These are phyloP conservation scores for Coilia nasus DNA, from an alignment of 2,797 vertebrate genomes.

Conservation along the genomic window DNA sequence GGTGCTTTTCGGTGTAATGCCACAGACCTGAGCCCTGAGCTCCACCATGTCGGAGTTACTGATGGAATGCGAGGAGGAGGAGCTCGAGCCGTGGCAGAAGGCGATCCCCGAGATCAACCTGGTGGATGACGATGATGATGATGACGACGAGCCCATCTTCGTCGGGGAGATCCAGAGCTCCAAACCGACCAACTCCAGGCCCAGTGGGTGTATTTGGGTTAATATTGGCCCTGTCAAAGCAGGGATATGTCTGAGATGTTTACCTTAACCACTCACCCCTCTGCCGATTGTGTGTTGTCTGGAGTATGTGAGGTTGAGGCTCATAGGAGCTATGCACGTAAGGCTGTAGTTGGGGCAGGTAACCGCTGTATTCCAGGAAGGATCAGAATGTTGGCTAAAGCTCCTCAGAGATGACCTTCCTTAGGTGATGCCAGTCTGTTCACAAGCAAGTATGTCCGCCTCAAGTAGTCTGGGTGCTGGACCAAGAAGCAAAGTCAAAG, in stretches of 20 bases:
- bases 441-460: too few species aligned
- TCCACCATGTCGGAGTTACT: slow-evolving; percentile 84
- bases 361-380: too few species aligned
- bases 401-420: too few species aligned
- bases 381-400: too few species aligned
- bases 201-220: slow-evolving; percentile 39
- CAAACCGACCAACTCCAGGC: slow-evolving; percentile 71
- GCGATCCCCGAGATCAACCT: slow-evolving; percentile 75
- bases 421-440: too few species aligned
- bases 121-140: slow-evolving; percentile 77
- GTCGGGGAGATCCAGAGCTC: slow-evolving; percentile 82
- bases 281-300: not conserved
- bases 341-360: too few species aligned
- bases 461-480: too few species aligned
- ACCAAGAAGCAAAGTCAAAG: too few species aligned
- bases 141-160: slow-evolving; percentile 90
- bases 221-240: not conserved
- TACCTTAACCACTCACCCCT: not conserved
- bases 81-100: slow-evolving; percentile 86
- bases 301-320: not conserved
- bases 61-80: slow-evolving; percentile 91
- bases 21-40: slow-evolving; percentile 47
- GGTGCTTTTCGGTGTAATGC: not conserved
- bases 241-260: not conserved
- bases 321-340: not conserved